Evolutionary conservation across 2,797 vertebrate genomes (phyloP), one percentile per base, ranked within the genome.

Genomic region (Anguilla pacifica): DNA sequence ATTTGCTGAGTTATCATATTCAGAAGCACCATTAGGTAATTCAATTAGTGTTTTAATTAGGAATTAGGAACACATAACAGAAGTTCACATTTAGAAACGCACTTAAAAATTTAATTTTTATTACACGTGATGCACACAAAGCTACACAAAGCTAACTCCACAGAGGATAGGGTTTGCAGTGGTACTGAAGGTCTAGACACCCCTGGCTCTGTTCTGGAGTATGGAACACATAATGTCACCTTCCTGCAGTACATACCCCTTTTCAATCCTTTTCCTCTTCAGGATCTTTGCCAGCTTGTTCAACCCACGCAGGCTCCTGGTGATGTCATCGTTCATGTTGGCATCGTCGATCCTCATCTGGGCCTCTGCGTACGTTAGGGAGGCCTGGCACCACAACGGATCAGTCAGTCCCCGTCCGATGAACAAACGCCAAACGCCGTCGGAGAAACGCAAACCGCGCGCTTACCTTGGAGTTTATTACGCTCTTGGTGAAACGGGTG

Each of bases 271-370:
- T 64, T 64, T 91, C 91, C 89, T 97, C 93, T 98, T 99, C 91
- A 99, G 96, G 91, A 99, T 97, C 95, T 99, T 99, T 91, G 98
- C 98, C 1, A 99, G 94, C 92, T 94, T 97, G 94, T 99, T 99
- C 89, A 99, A 95, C 86, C 96, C 96, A 57, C 98, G 96, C 81
- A 99, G 94, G 91, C 97, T 98, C 87, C 92, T 92, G 25, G 98
- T 99, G 92, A 97, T 96, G 3, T 97, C 95, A 89, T 99, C 99
- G 10, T 96, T 98, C 96, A 97, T 97, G 88, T 74, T 10, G 86
- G 95, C 86, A 83, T 99, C 98, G 91, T 99, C 98, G 57, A 99
- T 99, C 95, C 94, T 98, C 98, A 99, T 97, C 93, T 99, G 98
- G 91, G 98, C 98, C 94, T 99, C 98, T 0, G 98, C 98, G 0